Conservation (phyloP, 2,113 vertebrate species). For the Otocyon megalotis region DNA sequence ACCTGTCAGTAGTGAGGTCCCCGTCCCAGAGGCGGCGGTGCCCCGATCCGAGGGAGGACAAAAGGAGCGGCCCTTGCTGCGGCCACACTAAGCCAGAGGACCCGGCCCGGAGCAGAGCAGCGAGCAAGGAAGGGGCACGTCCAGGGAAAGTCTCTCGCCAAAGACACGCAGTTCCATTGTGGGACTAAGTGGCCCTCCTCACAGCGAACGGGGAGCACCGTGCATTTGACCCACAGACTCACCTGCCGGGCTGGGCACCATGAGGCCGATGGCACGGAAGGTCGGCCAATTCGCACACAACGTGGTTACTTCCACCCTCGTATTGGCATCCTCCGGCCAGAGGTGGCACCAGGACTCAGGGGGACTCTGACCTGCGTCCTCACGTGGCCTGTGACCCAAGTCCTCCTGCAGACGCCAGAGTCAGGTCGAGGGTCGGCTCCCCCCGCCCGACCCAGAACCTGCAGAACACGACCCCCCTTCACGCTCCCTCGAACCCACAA, state of each 20-base stretch:
- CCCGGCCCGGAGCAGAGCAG: background rate
- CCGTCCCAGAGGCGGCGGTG: background rate
- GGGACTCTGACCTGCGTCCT: background rate
- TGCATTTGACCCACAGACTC: rapidly evolving
- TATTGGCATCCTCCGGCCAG: background rate
- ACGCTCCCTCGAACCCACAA: rapidly evolving
- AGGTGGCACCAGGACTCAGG: rapidly evolving
- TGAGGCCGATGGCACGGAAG: rapidly evolving
- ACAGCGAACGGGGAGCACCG: rapidly evolving
- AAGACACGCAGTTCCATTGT: rapidly evolving
- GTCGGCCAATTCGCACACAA: background rate
- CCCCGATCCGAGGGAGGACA: rapidly evolving
- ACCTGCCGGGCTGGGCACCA: rapidly evolving
- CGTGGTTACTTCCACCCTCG: rapidly evolving
- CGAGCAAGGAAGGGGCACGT: too few relatives aligned
- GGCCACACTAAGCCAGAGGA: rapidly evolving
- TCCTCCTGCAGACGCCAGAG: background rate
- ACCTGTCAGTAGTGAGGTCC: too few relatives aligned
- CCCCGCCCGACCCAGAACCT: too few relatives aligned
- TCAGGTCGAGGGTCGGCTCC: rapidly evolving
- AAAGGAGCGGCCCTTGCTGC: background rate
- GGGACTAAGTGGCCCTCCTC: rapidly evolving
- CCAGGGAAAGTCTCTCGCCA: background rate
- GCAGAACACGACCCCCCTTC: too few relatives aligned
- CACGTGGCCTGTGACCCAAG: rapidly evolving